Evolutionary conservation across 2,113 vertebrate genomes (phyloP), one percentile per base, ranked within the genome.

Genomic region (Aplodontia rufa): DNA sequence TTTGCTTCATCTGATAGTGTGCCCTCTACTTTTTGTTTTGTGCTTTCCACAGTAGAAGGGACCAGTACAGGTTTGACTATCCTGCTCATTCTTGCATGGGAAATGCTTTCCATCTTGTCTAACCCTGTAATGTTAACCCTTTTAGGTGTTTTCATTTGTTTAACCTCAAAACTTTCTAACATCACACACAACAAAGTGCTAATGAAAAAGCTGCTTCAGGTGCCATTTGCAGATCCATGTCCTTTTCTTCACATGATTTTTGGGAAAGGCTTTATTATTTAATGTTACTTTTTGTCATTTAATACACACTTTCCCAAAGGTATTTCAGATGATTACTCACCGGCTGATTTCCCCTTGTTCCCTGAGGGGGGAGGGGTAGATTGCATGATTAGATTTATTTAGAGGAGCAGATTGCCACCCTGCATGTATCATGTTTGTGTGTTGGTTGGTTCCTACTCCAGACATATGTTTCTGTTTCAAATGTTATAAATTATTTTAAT

Each of bases 31-130:
- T 96, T 96, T 96, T 98, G 64, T 97, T 98, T 96, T 97, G 97
- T 98, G 98, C 98, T 98, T 97, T 98, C 98, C 95, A 90, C 95
- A 96, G 97, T 95, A 98, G 98, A 98, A 98, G 98, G 98, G 95
- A 96, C 97, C 93, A 93, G 97, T 95, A 97, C 98, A 98, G 98
- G 98, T 97, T 98, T 98, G 98, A 96, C 94, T 97, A 4, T 97
- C 95, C 98, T 98, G 97, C 97, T 98, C 97, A 51, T 13, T 98
- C 96, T 97, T 97, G 97, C 97, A 75, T 98, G 98, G 97, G 89
- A 97, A 97, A 97, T 87, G 92, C 96, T 87, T 30, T 96, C 97
- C 94, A 96, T 97, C 97, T 97, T 82, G 94, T 98, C 90, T 97
- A 84, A 96, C 90, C 95, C 75, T 42, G 94, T 92, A 92, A 72